Conservation (phyloP, 1,140 invertebrate species). For the Drosophila tristis region DNA sequence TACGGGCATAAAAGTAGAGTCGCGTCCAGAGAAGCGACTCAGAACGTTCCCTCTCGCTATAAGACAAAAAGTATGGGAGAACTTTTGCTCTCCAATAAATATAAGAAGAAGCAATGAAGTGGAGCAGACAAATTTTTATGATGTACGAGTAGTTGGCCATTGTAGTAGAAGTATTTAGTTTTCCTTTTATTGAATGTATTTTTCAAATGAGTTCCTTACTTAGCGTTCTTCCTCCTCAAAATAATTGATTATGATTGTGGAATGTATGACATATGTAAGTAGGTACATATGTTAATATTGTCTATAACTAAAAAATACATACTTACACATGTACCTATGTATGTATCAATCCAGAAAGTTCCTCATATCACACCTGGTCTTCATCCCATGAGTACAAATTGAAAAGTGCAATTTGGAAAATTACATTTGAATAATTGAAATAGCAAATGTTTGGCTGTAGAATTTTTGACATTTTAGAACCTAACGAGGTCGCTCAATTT, state of each 20-base stretch:
- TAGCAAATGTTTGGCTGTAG: constrained; percentile 71
- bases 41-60: too few species aligned
- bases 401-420: constrained; percentile 68
- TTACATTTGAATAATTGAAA: constrained; percentile 81
- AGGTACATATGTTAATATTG: constrained; percentile 10
- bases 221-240: not conserved
- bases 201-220: too few species aligned
- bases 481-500: constrained; percentile 74
- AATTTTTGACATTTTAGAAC: constrained; percentile 73
- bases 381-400: constrained; percentile 13
- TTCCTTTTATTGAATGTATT: too few species aligned
- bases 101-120: too few species aligned
- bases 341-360: not conserved
- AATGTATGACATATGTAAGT: not conserved
- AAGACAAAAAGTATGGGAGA: too few species aligned
- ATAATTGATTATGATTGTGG: not conserved
- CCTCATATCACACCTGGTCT: not conserved
- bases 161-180: too few species aligned
- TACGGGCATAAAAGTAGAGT: too few species aligned
- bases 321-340: constrained; percentile 3
- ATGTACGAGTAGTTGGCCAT: too few species aligned
- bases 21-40: too few species aligned
- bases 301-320: constrained; percentile 20
- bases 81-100: too few species aligned
- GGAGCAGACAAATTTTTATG: too few species aligned